Evolutionary conservation across 2,888 invertebrate species (phyloP).

Genomic region (Hoplodrina ambigua): DNA sequence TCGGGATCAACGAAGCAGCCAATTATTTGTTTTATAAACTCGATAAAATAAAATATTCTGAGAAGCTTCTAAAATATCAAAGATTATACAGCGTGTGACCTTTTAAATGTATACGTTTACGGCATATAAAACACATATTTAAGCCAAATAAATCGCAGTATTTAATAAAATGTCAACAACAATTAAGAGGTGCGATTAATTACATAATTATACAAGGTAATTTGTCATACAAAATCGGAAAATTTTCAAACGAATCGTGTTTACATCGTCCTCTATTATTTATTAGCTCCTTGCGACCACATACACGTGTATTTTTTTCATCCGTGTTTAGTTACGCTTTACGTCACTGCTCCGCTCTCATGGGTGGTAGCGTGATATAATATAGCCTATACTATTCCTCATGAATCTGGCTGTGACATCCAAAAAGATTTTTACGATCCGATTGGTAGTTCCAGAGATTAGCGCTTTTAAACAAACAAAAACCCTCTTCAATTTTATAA

Average conservation of each 20-base stretch:
- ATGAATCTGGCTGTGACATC: too few relatives aligned
- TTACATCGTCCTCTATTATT: constrained; percentile 5
- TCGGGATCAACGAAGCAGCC: too few relatives aligned
- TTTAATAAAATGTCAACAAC: constrained; percentile 29
- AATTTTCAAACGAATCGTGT: constrained; percentile 19
- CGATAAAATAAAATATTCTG: not conserved
- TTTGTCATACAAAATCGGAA: constrained; percentile 14
- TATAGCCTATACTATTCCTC: too few relatives aligned
- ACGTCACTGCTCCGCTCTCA: too few relatives aligned
- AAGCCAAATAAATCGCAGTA: not conserved
- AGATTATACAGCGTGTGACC: constrained; percentile 21
- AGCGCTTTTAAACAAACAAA: too few relatives aligned
- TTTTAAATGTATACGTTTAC: not conserved
- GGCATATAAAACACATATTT: not conserved
- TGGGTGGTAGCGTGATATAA: too few relatives aligned
- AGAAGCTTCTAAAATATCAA: constrained; percentile 14
- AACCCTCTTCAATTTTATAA: too few relatives aligned
- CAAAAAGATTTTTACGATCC: too few relatives aligned
- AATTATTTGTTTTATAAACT: not conserved
- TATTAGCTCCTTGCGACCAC: not conserved
- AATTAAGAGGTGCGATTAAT: constrained; percentile 28
- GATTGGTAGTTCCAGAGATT: too few relatives aligned
- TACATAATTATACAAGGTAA: constrained; percentile 9
- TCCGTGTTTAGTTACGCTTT: too few relatives aligned
- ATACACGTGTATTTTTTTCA: too few relatives aligned